A percentile compares a stretch with the other conserved stretches of the same genome.
Evolutionary conservation across 1,140 invertebrate species (phyloP).

Genomic region (Hermetia illucens): DNA sequence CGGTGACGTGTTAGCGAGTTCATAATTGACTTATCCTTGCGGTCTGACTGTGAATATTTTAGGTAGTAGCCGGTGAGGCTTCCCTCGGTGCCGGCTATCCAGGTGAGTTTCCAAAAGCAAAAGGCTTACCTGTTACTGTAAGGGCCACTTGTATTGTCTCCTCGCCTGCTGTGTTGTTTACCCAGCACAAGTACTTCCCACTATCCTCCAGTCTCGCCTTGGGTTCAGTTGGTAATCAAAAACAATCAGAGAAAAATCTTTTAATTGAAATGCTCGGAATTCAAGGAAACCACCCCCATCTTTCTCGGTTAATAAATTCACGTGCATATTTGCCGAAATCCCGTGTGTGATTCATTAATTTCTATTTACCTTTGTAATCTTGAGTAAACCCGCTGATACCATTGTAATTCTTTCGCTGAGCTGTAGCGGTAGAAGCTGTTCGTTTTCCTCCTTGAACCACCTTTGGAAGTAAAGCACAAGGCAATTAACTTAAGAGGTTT

Average conservation of each 20-base stretch:
- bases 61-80: too few species aligned
- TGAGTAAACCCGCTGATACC: constrained; percentile 43
- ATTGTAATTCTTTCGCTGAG: constrained; percentile 41
- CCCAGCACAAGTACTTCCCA: constrained; percentile 71
- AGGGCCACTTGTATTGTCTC: constrained; percentile 70
- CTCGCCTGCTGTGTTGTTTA: constrained; percentile 74
- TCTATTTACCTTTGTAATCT: constrained; percentile 43
- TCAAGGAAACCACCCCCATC: too few species aligned
- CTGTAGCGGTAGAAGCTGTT: constrained; percentile 45
- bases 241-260: too few species aligned
- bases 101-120: background rate
- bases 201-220: constrained; percentile 56
- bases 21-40: too few species aligned
- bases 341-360: too few species aligned
- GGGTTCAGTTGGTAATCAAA: constrained; percentile 9
- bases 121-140: constrained; percentile 41
- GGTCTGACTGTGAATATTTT: too few species aligned
- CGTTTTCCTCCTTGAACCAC: constrained; percentile 55
- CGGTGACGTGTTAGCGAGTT: too few species aligned
- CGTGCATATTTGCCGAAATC: too few species aligned
- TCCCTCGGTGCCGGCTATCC: background rate
- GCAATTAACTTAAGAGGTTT: too few species aligned
- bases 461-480: constrained; percentile 21
- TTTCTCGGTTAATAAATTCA: too few species aligned
- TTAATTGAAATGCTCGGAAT: too few species aligned